phyloP scores from a whole-genome alignment of 1,140 invertebrate genomes.

The Neuroterus valhalla region DNA sequence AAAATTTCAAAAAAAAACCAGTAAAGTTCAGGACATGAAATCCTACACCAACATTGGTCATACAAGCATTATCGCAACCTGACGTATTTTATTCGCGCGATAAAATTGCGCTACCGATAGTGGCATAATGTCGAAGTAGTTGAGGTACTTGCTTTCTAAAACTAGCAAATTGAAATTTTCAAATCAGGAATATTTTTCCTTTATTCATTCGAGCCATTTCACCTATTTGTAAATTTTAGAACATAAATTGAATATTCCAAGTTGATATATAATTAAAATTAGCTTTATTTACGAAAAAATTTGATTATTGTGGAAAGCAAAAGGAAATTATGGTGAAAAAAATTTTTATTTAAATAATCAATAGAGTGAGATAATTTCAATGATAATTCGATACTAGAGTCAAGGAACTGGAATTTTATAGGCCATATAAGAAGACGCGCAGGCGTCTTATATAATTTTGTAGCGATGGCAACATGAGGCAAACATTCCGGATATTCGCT shows the following conservation, averaged over 20 bases:
- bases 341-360: too few species aligned
- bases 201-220: too few species aligned
- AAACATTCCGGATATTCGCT: background rate
- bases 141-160: background rate
- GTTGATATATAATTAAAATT: too few species aligned
- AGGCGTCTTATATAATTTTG: conserved; percentile 8
- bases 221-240: too few species aligned
- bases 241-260: too few species aligned
- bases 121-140: background rate
- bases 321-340: too few species aligned
- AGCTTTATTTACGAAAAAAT: too few species aligned
- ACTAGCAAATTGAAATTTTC: background rate
- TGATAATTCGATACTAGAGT: too few species aligned
- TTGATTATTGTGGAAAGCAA: too few species aligned
- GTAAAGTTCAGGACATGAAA: background rate
- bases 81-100: background rate
- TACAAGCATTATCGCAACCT: background rate
- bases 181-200: background rate
- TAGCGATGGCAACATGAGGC: background rate
- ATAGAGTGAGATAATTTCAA: too few species aligned
- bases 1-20: background rate
- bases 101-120: background rate
- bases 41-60: background rate
- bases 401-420: too few species aligned
- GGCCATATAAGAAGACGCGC: background rate